Base-by-base conservation (phyloP, 2,888 invertebrate species). In the Hyles lineata region DNA sequence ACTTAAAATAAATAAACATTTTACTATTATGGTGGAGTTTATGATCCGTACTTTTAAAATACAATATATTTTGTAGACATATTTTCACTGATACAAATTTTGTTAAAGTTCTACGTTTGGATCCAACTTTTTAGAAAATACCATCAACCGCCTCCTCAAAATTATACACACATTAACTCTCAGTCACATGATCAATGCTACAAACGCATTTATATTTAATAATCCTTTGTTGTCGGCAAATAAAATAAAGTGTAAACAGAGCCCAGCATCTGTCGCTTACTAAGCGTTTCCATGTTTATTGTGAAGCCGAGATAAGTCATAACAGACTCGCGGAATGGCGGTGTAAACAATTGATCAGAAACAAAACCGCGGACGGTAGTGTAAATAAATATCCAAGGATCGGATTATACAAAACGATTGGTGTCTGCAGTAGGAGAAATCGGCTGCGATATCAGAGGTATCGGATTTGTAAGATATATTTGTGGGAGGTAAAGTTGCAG, bases 291-390 rank as follows among this genome's bases (percentile, higher is more conserved):
- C 50, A 23, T 67, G 50, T 67, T 50, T 67, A 67, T 67, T 67
- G 43, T 67, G 50, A 23, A 50, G 67, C 4, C 43, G 67, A 50
- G 67, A 67, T 67, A 67, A 67, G 23, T 67, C 67, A 67, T 67
- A 67, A 50, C 43, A n/a, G n/a, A 62, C 32, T 17, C 55, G 55
- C n/a, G n/a, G 23, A 23, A 21, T 21, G 19, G 19, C 23, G 67
- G 23, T 43, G 67, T 50, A 67, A 67, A 67, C 67, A 67, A 50
- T 15, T 2, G 67, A 23, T 67, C 67, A 67, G 67, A 50, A 43
- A 43, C 43, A 43, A 50, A 67, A 55, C 43, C 23, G 67, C 67
- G 23, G 23, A 67, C 50, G 23, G 11, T 43, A 11, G 19, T 21
- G 63, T 35, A 63, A 63, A 63, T 67, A 67, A 67, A 67, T 67